phyloP scores from a whole-genome alignment of 2,113 vertebrate species.

The Neofelis nebulosa region DNA sequence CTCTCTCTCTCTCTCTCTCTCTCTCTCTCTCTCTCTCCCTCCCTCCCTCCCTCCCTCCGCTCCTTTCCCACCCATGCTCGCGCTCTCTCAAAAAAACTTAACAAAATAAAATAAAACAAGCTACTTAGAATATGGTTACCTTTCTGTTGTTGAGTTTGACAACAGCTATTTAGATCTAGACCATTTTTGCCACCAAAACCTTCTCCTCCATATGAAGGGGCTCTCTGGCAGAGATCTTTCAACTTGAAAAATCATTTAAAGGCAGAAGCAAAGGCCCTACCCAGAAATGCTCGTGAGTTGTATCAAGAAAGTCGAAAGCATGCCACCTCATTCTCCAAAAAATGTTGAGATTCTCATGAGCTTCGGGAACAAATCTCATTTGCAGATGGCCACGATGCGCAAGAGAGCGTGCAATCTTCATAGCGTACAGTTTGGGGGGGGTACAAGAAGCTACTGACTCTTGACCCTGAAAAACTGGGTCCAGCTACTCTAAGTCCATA shows the following conservation, averaged over 20 bases:
- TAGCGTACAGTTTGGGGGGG: background rate
- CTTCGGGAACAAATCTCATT: background rate
- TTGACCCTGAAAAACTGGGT: background rate
- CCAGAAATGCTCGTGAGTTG: background rate
- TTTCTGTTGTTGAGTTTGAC: background rate
- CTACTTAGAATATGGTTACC: background rate
- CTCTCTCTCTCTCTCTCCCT: too few species aligned
- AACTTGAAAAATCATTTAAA: background rate
- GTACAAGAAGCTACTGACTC: background rate
- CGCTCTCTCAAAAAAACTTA: too few species aligned
- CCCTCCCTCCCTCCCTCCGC: too few species aligned
- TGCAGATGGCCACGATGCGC: background rate
- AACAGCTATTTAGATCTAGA: background rate
- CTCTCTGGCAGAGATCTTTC: background rate
- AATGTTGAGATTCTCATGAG: background rate
- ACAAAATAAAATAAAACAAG: background rate
- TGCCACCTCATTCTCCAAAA: background rate
- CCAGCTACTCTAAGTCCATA: background rate
- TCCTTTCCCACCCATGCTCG: too few species aligned
- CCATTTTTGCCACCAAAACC: slow-evolving; percentile 13
- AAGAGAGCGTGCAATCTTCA: background rate
- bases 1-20: too few species aligned
- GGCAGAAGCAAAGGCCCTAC: background rate
- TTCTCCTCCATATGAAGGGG: background rate
- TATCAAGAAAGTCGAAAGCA: background rate